A percentile compares a stretch with the other conserved stretches of the same genome.
phyloP scores from a whole-genome alignment of 2,797 vertebrate genomes.

The Falco cherrug region DNA sequence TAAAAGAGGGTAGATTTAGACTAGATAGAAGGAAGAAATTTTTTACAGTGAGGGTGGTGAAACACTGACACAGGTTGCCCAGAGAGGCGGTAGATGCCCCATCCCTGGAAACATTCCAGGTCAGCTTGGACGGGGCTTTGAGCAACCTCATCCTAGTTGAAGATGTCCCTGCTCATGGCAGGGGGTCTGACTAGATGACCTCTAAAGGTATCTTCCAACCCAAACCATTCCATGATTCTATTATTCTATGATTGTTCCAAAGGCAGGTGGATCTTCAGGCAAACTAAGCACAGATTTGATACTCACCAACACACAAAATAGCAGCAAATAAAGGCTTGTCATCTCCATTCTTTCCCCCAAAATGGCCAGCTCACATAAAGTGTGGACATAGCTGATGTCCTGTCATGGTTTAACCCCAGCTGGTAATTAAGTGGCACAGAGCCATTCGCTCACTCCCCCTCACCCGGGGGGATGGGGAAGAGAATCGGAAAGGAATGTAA shows the following conservation, averaged over 20 bases:
- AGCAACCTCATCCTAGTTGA: background rate
- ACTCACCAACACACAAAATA: background rate
- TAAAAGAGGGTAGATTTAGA: background rate
- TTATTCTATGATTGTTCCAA: background rate
- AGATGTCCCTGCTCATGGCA: background rate
- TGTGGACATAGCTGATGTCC: background rate
- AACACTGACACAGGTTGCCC: background rate
- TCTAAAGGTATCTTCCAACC: background rate
- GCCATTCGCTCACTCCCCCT: too few species aligned
- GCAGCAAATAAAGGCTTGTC: background rate
- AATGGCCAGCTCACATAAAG: background rate
- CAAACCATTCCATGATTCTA: background rate
- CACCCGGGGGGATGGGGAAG: too few species aligned
- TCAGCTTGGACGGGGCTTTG: background rate
- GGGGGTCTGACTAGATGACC: background rate
- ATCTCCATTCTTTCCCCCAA: background rate
- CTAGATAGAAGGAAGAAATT: background rate
- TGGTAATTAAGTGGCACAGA: too few species aligned
- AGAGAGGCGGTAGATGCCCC: background rate
- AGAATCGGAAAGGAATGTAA: too few species aligned
- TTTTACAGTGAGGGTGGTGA: rapidly evolving
- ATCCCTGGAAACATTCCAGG: background rate
- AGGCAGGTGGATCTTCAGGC: background rate
- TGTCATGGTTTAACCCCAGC: background rate
- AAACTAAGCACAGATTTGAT: background rate